These are phyloP conservation scores for Paelopatides confundens DNA, from an alignment of 53 echinoderm and acorn worm genomes.

Conservation along the genomic window DNA sequence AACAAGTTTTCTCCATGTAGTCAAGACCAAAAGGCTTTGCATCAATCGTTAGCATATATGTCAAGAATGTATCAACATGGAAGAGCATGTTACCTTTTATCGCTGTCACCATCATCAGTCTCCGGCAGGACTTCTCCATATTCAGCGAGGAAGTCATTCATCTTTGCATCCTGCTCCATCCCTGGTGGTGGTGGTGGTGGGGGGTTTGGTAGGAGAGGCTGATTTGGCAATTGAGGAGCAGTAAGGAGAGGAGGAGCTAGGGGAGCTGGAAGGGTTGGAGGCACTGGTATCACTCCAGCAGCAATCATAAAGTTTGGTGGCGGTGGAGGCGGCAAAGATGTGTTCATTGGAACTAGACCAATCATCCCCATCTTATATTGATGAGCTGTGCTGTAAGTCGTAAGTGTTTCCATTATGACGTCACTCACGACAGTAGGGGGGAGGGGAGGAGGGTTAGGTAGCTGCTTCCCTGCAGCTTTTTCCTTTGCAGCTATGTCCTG, in stretches of 20 bases:
- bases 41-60: too few species aligned
- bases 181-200: slow-evolving; percentile 1
- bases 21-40: too few species aligned
- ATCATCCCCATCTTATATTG: not conserved
- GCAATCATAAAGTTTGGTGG: slow-evolving; percentile 4
- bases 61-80: not conserved
- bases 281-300: not conserved
- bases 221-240: not conserved
- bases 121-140: slow-evolving; percentile 12
- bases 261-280: not conserved
- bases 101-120: not conserved
- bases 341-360: not conserved
- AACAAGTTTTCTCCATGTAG: too few species aligned
- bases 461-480: not conserved
- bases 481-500: slow-evolving; percentile 22
- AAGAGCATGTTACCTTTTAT: not conserved
- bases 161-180: not conserved
- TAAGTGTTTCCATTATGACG: slow-evolving; percentile 30
- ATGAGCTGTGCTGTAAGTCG: slow-evolving; percentile 18
- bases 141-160: not conserved
- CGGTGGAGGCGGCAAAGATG: slow-evolving; percentile 38
- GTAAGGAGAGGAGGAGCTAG: slow-evolving; percentile 22
- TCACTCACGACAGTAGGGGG: slow-evolving; percentile 18
- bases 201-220: not conserved
- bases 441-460: slow-evolving; percentile 6